A percentile compares a stretch with the other conserved stretches of the same genome.
Evolutionary conservation across 2,797 vertebrate genomes (phyloP).

Genomic region (Danio choprae): DNA sequence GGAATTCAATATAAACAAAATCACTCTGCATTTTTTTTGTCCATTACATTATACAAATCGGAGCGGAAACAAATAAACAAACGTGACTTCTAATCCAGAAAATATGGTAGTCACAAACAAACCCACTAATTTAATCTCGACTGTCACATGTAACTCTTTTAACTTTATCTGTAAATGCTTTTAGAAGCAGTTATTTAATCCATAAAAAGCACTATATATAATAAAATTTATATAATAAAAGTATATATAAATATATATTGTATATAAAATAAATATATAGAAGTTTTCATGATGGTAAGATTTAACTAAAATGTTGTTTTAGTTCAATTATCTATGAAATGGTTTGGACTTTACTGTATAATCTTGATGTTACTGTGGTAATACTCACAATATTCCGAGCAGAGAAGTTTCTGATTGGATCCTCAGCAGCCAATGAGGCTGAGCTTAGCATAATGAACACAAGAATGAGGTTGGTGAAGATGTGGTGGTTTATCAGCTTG

Average conservation of each 20-base stretch:
- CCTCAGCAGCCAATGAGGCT: constrained; percentile 94
- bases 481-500: constrained; percentile 96
- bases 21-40: no score
- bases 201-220: no score
- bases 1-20: no score
- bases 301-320: neutral
- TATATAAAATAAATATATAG: neutral
- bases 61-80: no score
- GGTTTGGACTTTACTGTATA: neutral
- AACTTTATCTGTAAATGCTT: neutral
- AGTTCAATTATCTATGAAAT: neutral
- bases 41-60: no score
- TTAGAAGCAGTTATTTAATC: neutral
- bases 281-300: neutral
- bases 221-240: neutral
- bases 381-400: constrained; percentile 95
- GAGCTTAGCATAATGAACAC: constrained; percentile 99
- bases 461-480: constrained; percentile 98
- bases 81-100: no score
- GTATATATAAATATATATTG: no score
- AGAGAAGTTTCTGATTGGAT: constrained; percentile 96
- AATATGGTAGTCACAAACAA: neutral
- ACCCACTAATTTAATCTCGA: neutral
- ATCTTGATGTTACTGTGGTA: neutral
- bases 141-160: neutral